Percentiles rank a stretch among this genome's conserved stretches.
Conservation (phyloP, 2,888 invertebrate species). For the Lydus trimaculatus region DNA sequence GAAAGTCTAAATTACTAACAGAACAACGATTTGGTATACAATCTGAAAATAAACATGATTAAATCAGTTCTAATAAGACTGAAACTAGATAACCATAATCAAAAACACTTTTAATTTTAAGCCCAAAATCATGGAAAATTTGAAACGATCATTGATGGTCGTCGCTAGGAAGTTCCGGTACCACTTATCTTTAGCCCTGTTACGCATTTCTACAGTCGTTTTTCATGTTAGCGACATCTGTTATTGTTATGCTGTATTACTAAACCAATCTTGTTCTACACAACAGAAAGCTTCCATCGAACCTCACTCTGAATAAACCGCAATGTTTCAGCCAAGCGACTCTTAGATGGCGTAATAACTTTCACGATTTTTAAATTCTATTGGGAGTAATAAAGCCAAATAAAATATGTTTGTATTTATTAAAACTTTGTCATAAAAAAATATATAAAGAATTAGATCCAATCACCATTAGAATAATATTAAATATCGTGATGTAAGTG, state of each 20-base stretch:
- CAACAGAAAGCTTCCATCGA: too few relatives aligned
- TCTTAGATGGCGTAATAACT: not conserved
- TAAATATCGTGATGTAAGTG: conserved; percentile 15
- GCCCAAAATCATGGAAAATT: not conserved
- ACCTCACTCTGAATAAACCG: too few relatives aligned
- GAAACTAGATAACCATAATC: too few relatives aligned
- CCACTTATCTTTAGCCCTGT: too few relatives aligned
- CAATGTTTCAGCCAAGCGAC: not conserved
- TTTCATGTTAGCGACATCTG: too few relatives aligned
- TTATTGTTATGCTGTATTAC: too few relatives aligned
- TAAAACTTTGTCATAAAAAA: not conserved
- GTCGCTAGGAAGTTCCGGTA: too few relatives aligned
- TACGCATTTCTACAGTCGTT: too few relatives aligned
- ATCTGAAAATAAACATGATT: not conserved
- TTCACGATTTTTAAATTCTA: not conserved
- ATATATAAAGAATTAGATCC: conserved; percentile 12
- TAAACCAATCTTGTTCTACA: too few relatives aligned
- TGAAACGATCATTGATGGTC: too few relatives aligned
- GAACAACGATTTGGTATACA: not conserved
- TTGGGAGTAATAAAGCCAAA: not conserved
- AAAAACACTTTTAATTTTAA: conserved; percentile 3
- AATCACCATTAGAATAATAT: conserved; percentile 7
- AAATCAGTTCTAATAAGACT: not conserved
- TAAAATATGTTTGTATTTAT: not conserved
- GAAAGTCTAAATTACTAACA: not conserved